A percentile compares a stretch with the other conserved stretches of the same genome.
These are phyloP conservation scores for Urocitellus parryii DNA, from an alignment of 2,113 vertebrate genomes.

Conservation along the genomic window DNA sequence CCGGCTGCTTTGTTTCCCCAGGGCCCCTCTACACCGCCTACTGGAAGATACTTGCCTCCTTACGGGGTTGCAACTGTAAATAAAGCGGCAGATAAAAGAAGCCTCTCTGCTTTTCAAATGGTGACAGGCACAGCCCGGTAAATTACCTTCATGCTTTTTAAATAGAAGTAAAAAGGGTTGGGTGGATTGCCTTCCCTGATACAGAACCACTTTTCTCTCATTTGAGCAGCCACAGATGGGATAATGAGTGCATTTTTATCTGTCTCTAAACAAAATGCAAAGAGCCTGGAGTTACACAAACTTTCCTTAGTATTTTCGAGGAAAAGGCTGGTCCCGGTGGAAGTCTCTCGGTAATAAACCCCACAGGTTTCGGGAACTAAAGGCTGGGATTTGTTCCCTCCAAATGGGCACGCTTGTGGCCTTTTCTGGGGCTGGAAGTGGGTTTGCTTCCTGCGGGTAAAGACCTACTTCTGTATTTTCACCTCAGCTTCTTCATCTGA, in stretches of 20 bases:
- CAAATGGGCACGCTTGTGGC: not conserved
- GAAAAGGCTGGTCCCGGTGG: slow-evolving; percentile 49
- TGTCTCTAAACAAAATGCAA: slow-evolving; percentile 81
- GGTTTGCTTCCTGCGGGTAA: not conserved
- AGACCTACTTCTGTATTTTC: not conserved
- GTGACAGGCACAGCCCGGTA: slow-evolving; percentile 85
- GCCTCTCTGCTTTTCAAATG: slow-evolving; percentile 80
- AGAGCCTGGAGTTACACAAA: slow-evolving; percentile 68
- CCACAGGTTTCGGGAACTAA: not conserved
- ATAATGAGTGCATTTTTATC: slow-evolving; percentile 85
- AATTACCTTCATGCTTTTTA: slow-evolving; percentile 85
- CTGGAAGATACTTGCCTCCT: slow-evolving; percentile 81
- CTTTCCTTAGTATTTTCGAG: slow-evolving; percentile 66
- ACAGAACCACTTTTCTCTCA: slow-evolving; percentile 85
- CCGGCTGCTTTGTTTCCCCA: slow-evolving; percentile 74
- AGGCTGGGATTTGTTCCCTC: not conserved
- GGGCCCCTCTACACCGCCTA: not conserved
- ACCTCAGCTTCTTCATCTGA: not conserved
- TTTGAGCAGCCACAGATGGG: slow-evolving; percentile 71
- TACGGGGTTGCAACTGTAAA: slow-evolving; percentile 82
- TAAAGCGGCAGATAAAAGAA: slow-evolving; percentile 85
- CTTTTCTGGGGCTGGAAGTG: not conserved
- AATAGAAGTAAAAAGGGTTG: slow-evolving; percentile 86
- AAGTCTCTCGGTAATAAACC: not conserved
- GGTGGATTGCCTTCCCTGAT: slow-evolving; percentile 82